Evolutionary conservation across 2,888 invertebrate genomes (phyloP).

Genomic region (Tetropium fuscum): DNA sequence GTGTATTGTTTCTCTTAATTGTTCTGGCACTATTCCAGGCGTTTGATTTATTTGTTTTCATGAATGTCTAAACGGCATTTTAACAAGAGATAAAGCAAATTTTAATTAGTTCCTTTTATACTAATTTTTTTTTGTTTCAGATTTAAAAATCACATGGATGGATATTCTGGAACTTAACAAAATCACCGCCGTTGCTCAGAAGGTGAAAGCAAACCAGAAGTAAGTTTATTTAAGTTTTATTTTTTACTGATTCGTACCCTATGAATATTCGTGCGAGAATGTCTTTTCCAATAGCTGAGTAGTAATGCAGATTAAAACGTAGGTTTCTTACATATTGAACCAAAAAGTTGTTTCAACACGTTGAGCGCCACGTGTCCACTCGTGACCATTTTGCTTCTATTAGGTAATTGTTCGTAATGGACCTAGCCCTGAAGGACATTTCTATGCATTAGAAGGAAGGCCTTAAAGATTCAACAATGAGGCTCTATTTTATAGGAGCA

Average conservation of each 20-base stretch:
- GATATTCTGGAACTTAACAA: conserved; percentile 65
- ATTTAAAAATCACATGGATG: conserved; percentile 63
- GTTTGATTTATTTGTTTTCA: conserved; percentile 14
- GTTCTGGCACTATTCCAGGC: conserved; percentile 8
- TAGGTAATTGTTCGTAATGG: too few species aligned
- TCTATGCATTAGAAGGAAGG: too few species aligned
- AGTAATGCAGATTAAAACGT: too few species aligned
- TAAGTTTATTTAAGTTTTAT: conserved; percentile 50
- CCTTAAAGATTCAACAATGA: too few species aligned
- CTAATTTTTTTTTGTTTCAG: conserved; percentile 53
- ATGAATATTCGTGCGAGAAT: too few species aligned
- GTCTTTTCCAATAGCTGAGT: too few species aligned
- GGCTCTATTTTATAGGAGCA: too few species aligned
- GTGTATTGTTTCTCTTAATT: conserved; percentile 5
- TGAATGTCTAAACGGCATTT: conserved; percentile 1
- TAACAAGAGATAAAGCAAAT: neutral
- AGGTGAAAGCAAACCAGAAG: conserved; percentile 58
- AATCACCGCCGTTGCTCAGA: conserved; percentile 53
- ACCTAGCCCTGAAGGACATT: neutral
- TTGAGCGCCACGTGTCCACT: too few species aligned
- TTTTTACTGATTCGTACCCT: neutral
- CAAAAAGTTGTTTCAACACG: too few species aligned
- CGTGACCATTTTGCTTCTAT: too few species aligned
- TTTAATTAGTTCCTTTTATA: conserved; percentile 4
- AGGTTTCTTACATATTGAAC: too few species aligned